Evolutionary conservation across 1,140 invertebrate genomes (phyloP), one percentile per base, ranked within the genome.

Genomic region (Polypedilum pembai): DNA sequence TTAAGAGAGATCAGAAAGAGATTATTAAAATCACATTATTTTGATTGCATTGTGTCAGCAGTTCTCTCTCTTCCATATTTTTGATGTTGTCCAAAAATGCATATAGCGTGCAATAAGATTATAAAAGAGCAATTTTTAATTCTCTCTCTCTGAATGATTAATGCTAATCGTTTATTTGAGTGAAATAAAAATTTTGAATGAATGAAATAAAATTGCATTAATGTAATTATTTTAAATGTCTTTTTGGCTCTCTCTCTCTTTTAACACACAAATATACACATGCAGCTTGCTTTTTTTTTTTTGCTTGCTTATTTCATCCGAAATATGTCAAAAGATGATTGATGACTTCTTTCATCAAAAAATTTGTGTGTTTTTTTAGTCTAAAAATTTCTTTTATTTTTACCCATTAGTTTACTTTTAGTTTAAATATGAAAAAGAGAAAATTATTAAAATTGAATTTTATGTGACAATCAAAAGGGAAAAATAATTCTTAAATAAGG

Each of bases 1-100:
- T n/a, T n/a, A n/a, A n/a, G n/a, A n/a, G n/a, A n/a, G 20, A 69
- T 69, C 65, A 18, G 65, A 69, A 69, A 69, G 65, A 69, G 65
- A 69, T 69, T 69, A 69, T 69, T 69, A 69, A 69, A 69, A 69
- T 69, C 65, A 69, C 65, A 69, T 69, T 69, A 69, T 69, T 69
- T 69, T 69, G 65, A 21, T 56, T 56, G 65, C 65, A 20, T 69
- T 69, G 65, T 69, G 65, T 69, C 65, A 69, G 65, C 65, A 18
- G 45, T 45, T 45, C 8, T 8, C 15, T 45, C 41, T 45, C 41
- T 8, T 45, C n/a, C 45, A 56, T 12, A 56, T 56, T 56, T 56
- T n/a, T 56, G 12, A n/a, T n/a, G 12, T 56, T 56, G 45, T 56
- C 10, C 12, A 56, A 56, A n/a, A 56, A 56, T 56, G 45, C 45